A percentile compares a stretch with the other conserved stretches of the same genome.
Evolutionary conservation across 2,888 invertebrate genomes (phyloP).

Genomic region (Celastrina argiolus): DNA sequence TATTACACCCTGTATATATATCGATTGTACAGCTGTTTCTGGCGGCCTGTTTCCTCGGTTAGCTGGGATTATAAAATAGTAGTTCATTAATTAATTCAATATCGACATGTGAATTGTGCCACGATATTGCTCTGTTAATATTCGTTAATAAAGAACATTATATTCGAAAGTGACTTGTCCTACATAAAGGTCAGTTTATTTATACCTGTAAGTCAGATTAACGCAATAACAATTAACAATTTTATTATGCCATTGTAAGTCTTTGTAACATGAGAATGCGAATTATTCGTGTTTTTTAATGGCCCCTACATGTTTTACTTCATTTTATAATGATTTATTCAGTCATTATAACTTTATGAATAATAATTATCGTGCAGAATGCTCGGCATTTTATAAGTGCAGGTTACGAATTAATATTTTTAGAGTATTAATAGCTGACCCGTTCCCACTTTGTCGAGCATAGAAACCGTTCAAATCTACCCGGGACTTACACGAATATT

Average conservation of each 20-base stretch:
- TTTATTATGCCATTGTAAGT: slow-evolving; percentile 8
- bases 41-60: no score
- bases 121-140: background rate
- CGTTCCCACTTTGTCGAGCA: no score
- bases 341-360: background rate
- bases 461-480: no score
- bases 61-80: no score
- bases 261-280: background rate
- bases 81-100: no score
- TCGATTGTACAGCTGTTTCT: no score
- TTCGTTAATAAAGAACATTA: background rate
- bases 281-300: slow-evolving; percentile 9
- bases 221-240: slow-evolving; percentile 19
- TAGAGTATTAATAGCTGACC: background rate
- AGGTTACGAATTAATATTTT: background rate
- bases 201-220: background rate
- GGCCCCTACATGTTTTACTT: background rate
- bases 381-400: background rate
- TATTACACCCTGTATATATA: no score
- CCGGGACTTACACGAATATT: no score
- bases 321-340: slow-evolving; percentile 5
- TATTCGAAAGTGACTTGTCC: background rate
- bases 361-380: background rate
- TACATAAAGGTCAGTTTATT: slow-evolving; percentile 2
- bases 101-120: no score